These are phyloP conservation scores for Hephaestus fuliginosus DNA, from an alignment of 2,797 vertebrate genomes.

Conservation along the genomic window DNA sequence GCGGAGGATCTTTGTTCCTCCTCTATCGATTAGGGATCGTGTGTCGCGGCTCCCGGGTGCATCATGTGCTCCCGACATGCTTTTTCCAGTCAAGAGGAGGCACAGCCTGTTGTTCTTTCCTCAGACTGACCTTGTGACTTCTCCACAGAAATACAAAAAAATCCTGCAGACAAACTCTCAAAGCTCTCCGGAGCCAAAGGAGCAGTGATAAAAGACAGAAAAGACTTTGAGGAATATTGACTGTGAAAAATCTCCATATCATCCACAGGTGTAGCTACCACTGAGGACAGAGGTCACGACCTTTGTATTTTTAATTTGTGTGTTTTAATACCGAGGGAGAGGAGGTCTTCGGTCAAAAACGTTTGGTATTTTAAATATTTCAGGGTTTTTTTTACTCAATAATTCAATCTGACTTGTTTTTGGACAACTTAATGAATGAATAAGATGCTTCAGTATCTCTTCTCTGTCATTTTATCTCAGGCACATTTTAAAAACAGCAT, in stretches of 20 bases:
- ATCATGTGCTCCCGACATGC: slow-evolving; percentile 41
- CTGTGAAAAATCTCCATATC: background rate
- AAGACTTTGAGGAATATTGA: background rate
- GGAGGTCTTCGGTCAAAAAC: background rate
- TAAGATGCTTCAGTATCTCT: background rate
- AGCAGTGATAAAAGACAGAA: background rate
- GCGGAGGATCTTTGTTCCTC: slow-evolving; percentile 58
- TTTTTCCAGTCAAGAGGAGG: slow-evolving; percentile 59
- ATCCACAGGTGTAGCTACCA: background rate
- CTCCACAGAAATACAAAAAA: slow-evolving; percentile 32
- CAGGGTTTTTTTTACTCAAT: background rate
- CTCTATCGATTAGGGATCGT: slow-evolving; percentile 70
- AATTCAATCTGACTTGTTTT: background rate
- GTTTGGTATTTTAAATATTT: background rate
- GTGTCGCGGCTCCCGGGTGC: slow-evolving; percentile 57
- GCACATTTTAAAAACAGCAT: background rate
- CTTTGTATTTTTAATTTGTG: background rate
- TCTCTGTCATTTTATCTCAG: background rate
- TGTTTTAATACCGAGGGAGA: background rate
- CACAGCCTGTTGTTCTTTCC: background rate
- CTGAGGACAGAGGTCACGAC: background rate
- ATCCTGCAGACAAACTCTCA: slow-evolving; percentile 11
- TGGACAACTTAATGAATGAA: background rate
- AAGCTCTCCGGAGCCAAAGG: background rate
- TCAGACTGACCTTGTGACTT: slow-evolving; percentile 68